phyloP scores from a whole-genome alignment of 1,140 invertebrate genomes.

The Drosophila arizonae region DNA sequence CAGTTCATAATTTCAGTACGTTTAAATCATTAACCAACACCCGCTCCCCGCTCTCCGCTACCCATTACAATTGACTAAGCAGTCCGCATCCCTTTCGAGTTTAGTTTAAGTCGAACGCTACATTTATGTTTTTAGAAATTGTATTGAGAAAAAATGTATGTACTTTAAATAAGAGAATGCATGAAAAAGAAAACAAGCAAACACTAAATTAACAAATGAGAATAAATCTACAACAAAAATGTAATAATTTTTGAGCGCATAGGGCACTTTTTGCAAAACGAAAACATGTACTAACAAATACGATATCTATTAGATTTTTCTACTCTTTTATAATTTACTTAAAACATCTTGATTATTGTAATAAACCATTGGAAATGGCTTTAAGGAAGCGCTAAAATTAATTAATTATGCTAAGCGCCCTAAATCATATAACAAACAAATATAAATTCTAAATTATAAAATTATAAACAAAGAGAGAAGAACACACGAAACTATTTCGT shows the following conservation, averaged over 20 bases:
- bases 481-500: constrained; percentile 56
- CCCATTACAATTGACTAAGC: constrained; percentile 26
- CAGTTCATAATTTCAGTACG: constrained; percentile 64
- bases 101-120: constrained; percentile 67
- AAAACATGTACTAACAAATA: constrained; percentile 59
- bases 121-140: constrained; percentile 70
- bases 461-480: constrained; percentile 24
- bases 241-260: constrained; percentile 80
- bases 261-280: constrained; percentile 76
- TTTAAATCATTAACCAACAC: constrained; percentile 42
- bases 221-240: constrained; percentile 41
- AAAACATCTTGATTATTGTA: constrained; percentile 70
- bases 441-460: constrained; percentile 8
- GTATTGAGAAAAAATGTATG: constrained; percentile 62
- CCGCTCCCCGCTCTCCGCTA: constrained; percentile 11
- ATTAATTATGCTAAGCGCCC: constrained; percentile 70
- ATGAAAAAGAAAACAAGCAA: constrained; percentile 26
- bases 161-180: constrained; percentile 51
- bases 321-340: constrained; percentile 81
- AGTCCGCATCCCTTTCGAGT: constrained; percentile 50
- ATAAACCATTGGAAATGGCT: constrained; percentile 59
- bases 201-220: constrained; percentile 48
- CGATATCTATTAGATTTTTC: constrained; percentile 79
- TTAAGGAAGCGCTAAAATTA: constrained; percentile 56
- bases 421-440: constrained; percentile 34